Conservation (phyloP, 2,888 invertebrate genomes). For the Melinaea marsaeus region DNA sequence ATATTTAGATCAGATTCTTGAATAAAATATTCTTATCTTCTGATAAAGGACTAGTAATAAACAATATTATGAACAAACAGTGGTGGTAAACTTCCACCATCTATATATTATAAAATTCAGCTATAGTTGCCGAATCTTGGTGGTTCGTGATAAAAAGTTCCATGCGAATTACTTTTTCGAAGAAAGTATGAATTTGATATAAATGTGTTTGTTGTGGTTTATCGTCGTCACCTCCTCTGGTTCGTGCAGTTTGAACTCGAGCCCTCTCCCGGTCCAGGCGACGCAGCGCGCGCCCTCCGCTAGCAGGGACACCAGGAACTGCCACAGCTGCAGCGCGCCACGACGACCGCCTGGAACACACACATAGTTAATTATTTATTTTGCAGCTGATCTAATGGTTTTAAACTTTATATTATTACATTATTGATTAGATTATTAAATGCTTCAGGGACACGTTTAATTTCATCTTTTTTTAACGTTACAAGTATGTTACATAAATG, state of each 20-base stretch:
- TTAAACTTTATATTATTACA: neutral
- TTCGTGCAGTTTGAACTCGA: conserved; percentile 97
- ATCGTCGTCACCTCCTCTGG: conserved; percentile 87
- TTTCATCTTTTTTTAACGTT: no score
- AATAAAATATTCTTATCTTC: no score
- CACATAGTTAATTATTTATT: neutral
- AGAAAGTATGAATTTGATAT: no score
- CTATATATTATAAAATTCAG: no score
- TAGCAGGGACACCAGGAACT: conserved; percentile 89
- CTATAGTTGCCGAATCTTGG: no score
- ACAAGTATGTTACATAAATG: no score
- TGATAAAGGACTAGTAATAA: no score
- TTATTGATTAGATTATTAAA: neutral
- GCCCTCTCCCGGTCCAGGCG: conserved; percentile 96
- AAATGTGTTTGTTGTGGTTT: no score
- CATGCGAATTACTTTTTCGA: no score
- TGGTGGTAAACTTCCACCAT: no score
- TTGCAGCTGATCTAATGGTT: neutral
- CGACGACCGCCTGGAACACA: conserved; percentile 69
- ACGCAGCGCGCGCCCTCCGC: conserved; percentile 89
- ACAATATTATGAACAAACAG: no score
- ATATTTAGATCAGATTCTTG: no score
- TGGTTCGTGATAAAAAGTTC: neutral
- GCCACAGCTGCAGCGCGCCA: conserved; percentile 95
- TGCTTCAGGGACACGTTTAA: neutral